Percentiles rank a stretch among this genome's conserved stretches.
Evolutionary conservation across 2,888 invertebrate species (phyloP).

Genomic region (Synanthedon vespiformis): DNA sequence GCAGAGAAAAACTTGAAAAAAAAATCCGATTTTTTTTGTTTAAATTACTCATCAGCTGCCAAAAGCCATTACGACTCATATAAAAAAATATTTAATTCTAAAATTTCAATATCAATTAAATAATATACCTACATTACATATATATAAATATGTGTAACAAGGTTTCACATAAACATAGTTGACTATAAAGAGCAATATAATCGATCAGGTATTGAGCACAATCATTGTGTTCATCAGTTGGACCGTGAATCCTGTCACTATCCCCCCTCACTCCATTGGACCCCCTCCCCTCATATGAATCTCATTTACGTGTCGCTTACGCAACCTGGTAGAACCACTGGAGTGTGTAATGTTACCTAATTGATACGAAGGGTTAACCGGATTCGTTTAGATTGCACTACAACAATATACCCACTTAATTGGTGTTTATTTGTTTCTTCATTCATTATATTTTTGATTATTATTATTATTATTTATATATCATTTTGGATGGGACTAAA

Average conservation of each 20-base stretch:
- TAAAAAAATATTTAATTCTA: too few species aligned
- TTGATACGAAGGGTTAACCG: constrained; percentile 30
- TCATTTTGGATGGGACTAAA: too few species aligned
- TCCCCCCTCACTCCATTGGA: constrained; percentile 13
- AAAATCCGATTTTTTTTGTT: too few species aligned
- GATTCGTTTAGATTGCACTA: not conserved
- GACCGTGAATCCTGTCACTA: constrained; percentile 69
- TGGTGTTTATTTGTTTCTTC: too few species aligned
- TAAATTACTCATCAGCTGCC: too few species aligned
- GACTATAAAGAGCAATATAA: constrained; percentile 53
- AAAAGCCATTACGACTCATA: too few species aligned
- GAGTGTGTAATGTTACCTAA: constrained; percentile 45
- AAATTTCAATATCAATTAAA: not conserved
- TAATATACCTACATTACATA: not conserved
- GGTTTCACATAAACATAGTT: constrained; percentile 13
- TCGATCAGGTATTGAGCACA: constrained; percentile 65
- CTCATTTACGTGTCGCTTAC: constrained; percentile 63
- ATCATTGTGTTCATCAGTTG: constrained; percentile 64
- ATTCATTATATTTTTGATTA: too few species aligned
- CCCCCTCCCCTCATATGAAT: constrained; percentile 45
- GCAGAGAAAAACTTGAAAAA: too few species aligned
- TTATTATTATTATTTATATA: too few species aligned
- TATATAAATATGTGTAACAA: not conserved
- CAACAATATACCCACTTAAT: too few species aligned
- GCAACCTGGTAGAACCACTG: constrained; percentile 56